A percentile compares a stretch with the other conserved stretches of the same genome.
phyloP scores from a whole-genome alignment of 2,113 vertebrate species.

The Nipponia nippon region DNA sequence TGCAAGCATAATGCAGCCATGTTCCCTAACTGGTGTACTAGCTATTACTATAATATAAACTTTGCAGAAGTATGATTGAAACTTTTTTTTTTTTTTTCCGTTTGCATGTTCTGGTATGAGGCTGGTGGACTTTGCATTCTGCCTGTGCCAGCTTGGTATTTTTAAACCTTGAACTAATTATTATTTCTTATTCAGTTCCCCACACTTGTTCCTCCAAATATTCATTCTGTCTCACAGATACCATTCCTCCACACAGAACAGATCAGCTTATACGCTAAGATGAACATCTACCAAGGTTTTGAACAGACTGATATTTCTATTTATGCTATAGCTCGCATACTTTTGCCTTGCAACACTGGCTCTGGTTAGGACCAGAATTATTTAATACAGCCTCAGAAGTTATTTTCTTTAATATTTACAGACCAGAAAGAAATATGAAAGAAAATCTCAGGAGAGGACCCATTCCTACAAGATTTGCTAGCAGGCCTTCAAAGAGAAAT shows the following conservation, averaged over 20 bases:
- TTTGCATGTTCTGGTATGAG: neutral
- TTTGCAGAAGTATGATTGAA: neutral
- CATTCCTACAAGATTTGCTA: neutral
- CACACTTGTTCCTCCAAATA: neutral
- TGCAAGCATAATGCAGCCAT: neutral
- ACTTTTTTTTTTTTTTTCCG: too few species aligned
- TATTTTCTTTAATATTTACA: neutral
- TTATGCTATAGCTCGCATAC: neutral
- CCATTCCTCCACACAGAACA: neutral
- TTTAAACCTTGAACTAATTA: neutral
- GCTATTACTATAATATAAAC: neutral
- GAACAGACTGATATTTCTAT: neutral
- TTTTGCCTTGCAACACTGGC: neutral
- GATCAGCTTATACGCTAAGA: neutral
- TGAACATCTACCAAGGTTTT: neutral
- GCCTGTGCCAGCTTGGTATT: neutral
- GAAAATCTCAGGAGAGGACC: neutral
- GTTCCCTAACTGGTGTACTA: neutral
- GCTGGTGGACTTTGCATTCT: neutral
- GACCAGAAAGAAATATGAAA: neutral
- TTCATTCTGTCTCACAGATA: neutral
- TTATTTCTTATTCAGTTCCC: neutral
- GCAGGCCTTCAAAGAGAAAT: neutral
- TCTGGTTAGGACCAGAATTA: neutral
- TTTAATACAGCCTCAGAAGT: neutral